Conservation (phyloP, 2,888 invertebrate genomes). For the Leptopilina myrica region DNA sequence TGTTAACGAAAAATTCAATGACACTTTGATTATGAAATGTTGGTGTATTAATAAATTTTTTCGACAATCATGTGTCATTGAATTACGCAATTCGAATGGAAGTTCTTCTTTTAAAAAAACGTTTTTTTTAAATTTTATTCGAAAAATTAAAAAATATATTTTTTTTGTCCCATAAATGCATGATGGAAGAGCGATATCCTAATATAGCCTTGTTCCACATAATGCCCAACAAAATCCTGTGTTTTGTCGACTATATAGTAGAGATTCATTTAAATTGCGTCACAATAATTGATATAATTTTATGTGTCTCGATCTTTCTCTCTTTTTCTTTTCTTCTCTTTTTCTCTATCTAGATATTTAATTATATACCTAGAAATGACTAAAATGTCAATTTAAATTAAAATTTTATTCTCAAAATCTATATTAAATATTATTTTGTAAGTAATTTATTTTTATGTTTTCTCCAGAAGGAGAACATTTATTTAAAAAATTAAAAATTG, state of each 20-base stretch:
- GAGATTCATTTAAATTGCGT: background rate
- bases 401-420: no score
- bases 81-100: background rate
- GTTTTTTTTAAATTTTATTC: background rate
- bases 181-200: constrained; percentile 1
- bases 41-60: constrained; percentile 6
- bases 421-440: no score
- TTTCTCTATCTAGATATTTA: background rate
- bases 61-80: background rate
- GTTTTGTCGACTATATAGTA: background rate
- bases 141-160: background rate
- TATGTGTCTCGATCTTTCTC: background rate
- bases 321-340: no score
- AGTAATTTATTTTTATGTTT: no score
- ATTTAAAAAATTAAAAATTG: no score
- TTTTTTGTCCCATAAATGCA: background rate
- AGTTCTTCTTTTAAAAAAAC: background rate
- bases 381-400: no score
- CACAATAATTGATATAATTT: constrained; percentile 13
- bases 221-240: background rate
- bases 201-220: background rate
- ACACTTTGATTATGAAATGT: background rate
- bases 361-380: no score
- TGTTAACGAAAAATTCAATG: background rate
- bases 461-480: no score